These are phyloP conservation scores for Heteropelma amictum DNA, from an alignment of 2,888 invertebrate species.

Conservation along the genomic window DNA sequence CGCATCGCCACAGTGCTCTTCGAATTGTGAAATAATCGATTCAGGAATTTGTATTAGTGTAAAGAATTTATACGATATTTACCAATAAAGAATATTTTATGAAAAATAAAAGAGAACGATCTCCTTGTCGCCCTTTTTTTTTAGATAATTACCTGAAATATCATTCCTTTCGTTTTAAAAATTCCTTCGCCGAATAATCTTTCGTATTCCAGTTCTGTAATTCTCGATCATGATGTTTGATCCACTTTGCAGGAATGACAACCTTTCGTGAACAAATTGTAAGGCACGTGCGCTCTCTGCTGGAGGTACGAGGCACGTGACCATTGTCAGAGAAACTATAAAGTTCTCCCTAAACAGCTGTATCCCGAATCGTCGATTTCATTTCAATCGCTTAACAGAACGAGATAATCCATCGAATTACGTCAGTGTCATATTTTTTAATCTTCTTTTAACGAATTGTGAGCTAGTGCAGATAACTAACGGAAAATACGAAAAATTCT, in stretches of 20 bases:
- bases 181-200: background rate
- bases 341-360: constrained; percentile 66
- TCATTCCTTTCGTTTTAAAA: background rate
- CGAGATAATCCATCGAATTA: constrained; percentile 72
- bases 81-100: constrained; percentile 75
- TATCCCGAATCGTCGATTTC: constrained; percentile 67
- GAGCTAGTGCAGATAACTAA: no score
- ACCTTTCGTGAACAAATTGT: constrained; percentile 57
- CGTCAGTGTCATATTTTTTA: constrained; percentile 64
- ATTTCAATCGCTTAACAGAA: constrained; percentile 55
- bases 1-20: constrained; percentile 72
- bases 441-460: background rate
- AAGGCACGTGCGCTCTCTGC: background rate
- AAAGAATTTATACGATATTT: constrained; percentile 69
- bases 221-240: constrained; percentile 36
- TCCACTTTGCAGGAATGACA: constrained; percentile 74
- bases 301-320: constrained; percentile 67
- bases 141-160: background rate
- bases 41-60: constrained; percentile 70
- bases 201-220: no score
- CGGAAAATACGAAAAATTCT: no score
- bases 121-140: background rate
- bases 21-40: constrained; percentile 66
- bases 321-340: constrained; percentile 50
- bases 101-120: constrained; percentile 51